These are phyloP conservation scores for Ypsolopha sequella DNA, from an alignment of 2,888 invertebrate genomes.

Conservation along the genomic window DNA sequence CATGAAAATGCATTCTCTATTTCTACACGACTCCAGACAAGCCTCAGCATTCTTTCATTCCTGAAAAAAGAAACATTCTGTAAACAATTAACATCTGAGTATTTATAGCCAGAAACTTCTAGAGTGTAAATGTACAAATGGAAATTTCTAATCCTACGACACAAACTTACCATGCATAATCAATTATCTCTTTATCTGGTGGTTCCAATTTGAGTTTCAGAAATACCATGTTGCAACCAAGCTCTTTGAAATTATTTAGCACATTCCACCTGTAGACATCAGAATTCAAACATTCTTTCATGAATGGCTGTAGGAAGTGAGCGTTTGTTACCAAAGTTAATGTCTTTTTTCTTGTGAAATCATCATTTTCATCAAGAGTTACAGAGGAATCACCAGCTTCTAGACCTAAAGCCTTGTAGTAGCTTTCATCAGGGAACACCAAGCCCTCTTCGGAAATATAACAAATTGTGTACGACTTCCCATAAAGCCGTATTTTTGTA, in stretches of 20 bases:
- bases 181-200: constrained; percentile 74
- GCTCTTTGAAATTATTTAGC: constrained; percentile 28
- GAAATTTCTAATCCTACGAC: neutral
- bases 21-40: constrained; percentile 76
- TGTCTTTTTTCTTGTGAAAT: constrained; percentile 5
- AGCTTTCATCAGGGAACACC: constrained; percentile 27
- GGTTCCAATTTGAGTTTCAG: constrained; percentile 64
- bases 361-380: constrained; percentile 15
- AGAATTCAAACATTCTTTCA: constrained; percentile 42
- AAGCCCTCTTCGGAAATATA: constrained; percentile 35
- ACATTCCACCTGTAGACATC: constrained; percentile 39
- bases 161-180: constrained; percentile 75
- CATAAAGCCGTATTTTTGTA: constrained; percentile 36
- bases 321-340: constrained; percentile 26
- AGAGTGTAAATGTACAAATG: too few species aligned
- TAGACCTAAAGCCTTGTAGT: constrained; percentile 34
- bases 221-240: constrained; percentile 30
- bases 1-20: constrained; percentile 90
- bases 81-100: neutral
- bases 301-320: constrained; percentile 43
- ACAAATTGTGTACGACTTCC: constrained; percentile 37
- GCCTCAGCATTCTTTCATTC: constrained; percentile 47
- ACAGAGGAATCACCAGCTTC: constrained; percentile 24
- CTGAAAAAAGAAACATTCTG: constrained; percentile 23
- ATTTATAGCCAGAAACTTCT: too few species aligned